phyloP scores from a whole-genome alignment of 1,140 invertebrate species.

The Philotrypesis tridentata region DNA sequence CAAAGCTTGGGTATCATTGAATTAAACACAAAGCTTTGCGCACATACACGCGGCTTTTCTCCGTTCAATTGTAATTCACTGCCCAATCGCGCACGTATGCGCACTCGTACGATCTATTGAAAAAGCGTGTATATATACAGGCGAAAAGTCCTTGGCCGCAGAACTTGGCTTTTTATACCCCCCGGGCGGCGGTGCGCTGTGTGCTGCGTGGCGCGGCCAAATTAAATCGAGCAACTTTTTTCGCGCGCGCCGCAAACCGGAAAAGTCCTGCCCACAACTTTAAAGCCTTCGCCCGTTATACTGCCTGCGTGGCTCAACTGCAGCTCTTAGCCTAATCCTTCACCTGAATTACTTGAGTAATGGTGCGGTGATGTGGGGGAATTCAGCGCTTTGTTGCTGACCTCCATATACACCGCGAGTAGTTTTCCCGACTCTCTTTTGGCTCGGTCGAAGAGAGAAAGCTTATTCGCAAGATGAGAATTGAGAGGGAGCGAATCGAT shows the following conservation, averaged over 20 bases:
- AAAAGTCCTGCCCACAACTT: not conserved
- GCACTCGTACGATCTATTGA: no score
- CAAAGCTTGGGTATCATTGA: no score
- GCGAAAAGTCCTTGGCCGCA: not conserved
- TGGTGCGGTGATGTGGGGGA: not conserved
- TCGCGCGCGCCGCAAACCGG: not conserved
- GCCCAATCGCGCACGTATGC: no score
- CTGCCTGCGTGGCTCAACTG: no score
- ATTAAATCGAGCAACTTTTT: not conserved
- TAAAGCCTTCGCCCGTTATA: not conserved
- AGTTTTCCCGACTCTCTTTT: not conserved
- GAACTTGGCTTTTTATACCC: not conserved
- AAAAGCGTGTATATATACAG: not conserved
- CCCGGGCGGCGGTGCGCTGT: no score
- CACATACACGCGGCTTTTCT: no score
- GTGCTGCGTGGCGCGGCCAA: not conserved
- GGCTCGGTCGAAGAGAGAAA: no score
- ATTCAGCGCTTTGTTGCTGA: not conserved
- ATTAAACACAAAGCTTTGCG: not conserved
- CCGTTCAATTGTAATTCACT: no score
- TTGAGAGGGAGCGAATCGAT: no score
- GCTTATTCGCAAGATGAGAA: no score
- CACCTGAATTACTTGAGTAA: not conserved
- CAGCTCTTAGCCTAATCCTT: not conserved
- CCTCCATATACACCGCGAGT: not conserved